Evolutionary conservation across 2,888 invertebrate genomes (phyloP).

Genomic region (Tryphoninae sp.): DNA sequence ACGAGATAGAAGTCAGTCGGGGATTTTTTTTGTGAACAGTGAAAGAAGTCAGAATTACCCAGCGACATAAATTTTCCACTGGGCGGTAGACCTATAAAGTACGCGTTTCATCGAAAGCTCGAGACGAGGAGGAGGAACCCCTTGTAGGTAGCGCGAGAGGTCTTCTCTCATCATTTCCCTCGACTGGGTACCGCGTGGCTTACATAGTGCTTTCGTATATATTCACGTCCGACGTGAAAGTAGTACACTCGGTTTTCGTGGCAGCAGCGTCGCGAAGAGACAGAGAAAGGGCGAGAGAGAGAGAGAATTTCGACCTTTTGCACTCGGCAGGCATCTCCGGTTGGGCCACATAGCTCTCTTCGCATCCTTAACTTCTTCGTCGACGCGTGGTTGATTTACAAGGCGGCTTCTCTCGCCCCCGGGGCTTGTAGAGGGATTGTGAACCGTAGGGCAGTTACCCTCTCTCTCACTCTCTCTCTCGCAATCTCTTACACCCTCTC

Average conservation of each 20-base stretch:
- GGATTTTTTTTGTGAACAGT: background rate
- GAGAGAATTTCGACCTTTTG: constrained; percentile 70
- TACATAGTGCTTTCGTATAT: constrained; percentile 43
- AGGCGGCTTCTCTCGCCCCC: constrained; percentile 55
- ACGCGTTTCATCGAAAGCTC: constrained; percentile 35
- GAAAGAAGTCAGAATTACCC: background rate
- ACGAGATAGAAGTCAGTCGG: no score
- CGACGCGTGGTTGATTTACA: constrained; percentile 76
- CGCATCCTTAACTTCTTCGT: constrained; percentile 72
- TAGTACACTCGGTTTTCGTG: constrained; percentile 37
- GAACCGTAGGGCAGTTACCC: constrained; percentile 52
- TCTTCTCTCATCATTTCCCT: constrained; percentile 41
- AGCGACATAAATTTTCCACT: constrained; percentile 17
- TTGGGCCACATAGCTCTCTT: constrained; percentile 54
- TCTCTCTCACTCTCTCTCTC: constrained; percentile 15
- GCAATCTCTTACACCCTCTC: constrained; percentile 1
- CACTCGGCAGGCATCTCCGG: constrained; percentile 67
- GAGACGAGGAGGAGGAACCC: background rate
- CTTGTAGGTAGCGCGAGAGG: background rate
- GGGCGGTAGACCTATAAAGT: constrained; percentile 19
- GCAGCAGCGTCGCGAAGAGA: constrained; percentile 56
- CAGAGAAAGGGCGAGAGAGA: no score
- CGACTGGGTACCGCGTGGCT: constrained; percentile 23
- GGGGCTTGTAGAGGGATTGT: constrained; percentile 52
- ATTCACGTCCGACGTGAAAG: constrained; percentile 30